Conservation (phyloP, 2,797 vertebrate species). For the Clarias pachynema region DNA sequence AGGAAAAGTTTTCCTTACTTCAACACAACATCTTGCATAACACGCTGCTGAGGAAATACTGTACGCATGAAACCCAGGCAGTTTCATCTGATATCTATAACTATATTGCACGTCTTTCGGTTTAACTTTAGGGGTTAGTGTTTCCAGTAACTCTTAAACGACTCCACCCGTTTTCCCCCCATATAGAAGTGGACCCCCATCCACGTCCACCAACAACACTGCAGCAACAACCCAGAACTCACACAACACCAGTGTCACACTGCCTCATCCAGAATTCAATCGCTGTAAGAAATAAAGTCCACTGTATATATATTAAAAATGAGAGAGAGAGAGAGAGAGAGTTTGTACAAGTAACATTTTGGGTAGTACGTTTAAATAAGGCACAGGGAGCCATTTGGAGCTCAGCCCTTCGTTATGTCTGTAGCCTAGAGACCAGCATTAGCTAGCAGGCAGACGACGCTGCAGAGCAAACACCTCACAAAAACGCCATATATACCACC, state of each 20-base stretch:
- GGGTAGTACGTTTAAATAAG: background rate
- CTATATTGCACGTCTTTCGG: background rate
- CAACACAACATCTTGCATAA: background rate
- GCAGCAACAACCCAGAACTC: background rate
- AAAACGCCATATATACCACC: background rate
- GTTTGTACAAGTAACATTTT: background rate
- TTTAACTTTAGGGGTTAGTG: background rate
- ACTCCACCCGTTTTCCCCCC: slow-evolving; percentile 44
- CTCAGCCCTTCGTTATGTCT: background rate
- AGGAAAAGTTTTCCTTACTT: background rate
- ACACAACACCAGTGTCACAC: background rate
- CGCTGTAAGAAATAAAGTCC: background rate
- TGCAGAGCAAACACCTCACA: slow-evolving; percentile 1
- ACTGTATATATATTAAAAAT: background rate
- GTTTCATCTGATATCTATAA: background rate
- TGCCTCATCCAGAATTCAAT: background rate
- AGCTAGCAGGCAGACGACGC: background rate
- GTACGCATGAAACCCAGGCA: background rate
- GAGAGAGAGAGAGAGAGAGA: too few species aligned
- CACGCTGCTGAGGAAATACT: background rate
- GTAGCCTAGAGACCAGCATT: slow-evolving; percentile 4
- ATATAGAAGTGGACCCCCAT: slow-evolving; percentile 24
- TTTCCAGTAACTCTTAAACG: slow-evolving; percentile 30
- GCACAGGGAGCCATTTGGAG: background rate
- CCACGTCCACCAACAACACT: background rate